Evolutionary conservation across 2,113 vertebrate genomes (phyloP), one percentile per base, ranked within the genome.

Genomic region (Grammomys surdaster): DNA sequence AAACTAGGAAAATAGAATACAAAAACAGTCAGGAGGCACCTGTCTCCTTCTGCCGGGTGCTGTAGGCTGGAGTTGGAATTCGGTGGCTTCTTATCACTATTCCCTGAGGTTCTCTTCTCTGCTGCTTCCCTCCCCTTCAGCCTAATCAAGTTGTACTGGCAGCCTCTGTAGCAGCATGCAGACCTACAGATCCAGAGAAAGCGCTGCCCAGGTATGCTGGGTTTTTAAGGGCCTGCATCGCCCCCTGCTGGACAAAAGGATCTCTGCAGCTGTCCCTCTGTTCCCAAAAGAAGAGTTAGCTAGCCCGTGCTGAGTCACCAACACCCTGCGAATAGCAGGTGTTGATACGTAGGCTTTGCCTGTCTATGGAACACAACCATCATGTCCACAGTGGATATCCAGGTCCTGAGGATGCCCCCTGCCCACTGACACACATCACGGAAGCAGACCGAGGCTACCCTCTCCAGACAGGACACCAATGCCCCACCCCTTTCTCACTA

Each of bases 231-330:
- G 90, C 95, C 16, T 88, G 96, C 78, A 96, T 51, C 43, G 94
- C 98, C 98, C 96, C 67, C 98, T 98, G 76, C 96, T 93, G 96
- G 97, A 65, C 0, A 0, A 60, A 63, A 16, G 13, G 20, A 22
- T 13, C 20, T 22, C 60, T 95, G 95, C 90, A 69, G 43, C 67
- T 20, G 26, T 12, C 31, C 56, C n/a, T 17, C 19, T 43, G 19
- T 67, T 0, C 1, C 56, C 22, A 56, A 56, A 81, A 56, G 19
- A 7, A 58, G 54, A 36, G 54, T 58, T 19, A 58, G 11, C 2
- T 9, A 56, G 26, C 24, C 58, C 58, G 46, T 46, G n/a, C 72
- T 36, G 3, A 0, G 11, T 51, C 63, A 46, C 24, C 81, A 65
- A 85, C 19, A 0, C 40, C 54, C 56, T 0, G 88, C 14, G 20